Base-by-base conservation (phyloP, 2,888 invertebrate genomes). In the Nomada hirtipes region DNA sequence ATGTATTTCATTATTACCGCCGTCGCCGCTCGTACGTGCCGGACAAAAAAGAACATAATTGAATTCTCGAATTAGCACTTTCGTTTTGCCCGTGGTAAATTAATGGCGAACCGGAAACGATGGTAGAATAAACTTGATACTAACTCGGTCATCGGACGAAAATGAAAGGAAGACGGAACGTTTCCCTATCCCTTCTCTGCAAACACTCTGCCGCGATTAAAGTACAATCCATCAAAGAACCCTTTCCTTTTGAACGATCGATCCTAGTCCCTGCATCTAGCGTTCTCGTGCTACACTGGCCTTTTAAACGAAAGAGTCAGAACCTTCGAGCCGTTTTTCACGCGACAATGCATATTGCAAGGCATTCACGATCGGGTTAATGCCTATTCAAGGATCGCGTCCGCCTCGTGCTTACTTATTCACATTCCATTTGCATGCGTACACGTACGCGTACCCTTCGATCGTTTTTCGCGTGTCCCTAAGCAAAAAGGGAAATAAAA, bases 281-380 rank as follows among this genome's bases (percentile, higher is more conserved):
- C 2, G 47, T 15, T 47, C 13, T 47, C 13, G 47, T 47, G 15
- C 47, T 60, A 57, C 79, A 75, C 81, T 78, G 63, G 20, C 68
- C 77, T 78, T 87, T 57, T 77, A 71, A 77, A 63, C 71, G 76
- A 70, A 44, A 69, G 44, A 26, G 63, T 68, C 2, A 13, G 44
- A 18, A 42, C 63, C 36, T 71, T 53, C 65, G 57, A 76, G 50
- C 50, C 50, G 61, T 74, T 83, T 82, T 84, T 82, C 87, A 85
- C 83, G 86, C 86, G 78, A 81, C 71, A 55, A 82, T 82, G 65
- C 73, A 79, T 75, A 82, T 75, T 76, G 70, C 73, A 68, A 57
- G 64, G 55, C 59, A 15, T 50, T 44, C 52, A 57, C 52, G 65
- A 79, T 68, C 71, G 52, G 68, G 72, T 75, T 68, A 75, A 79